A percentile compares a stretch with the other conserved stretches of the same genome.
Conservation (phyloP, 2,797 vertebrate genomes). For the Melanotaenia trifasciata region DNA sequence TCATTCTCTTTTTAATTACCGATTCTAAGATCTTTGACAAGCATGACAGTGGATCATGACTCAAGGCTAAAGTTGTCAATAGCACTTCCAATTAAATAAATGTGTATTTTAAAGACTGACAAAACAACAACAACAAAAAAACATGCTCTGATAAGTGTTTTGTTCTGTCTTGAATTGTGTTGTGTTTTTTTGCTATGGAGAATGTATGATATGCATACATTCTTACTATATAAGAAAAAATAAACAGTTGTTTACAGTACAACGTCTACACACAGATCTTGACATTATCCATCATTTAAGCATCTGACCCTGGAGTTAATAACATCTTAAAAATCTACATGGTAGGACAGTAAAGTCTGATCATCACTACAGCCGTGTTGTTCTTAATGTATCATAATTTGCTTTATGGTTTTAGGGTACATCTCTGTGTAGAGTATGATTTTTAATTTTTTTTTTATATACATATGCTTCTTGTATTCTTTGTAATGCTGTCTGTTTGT, state of each 20-base stretch:
- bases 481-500: constrained; percentile 31
- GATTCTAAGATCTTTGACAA: neutral
- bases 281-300: no score
- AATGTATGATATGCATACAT: no score
- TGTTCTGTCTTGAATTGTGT: no score
- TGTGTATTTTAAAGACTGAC: neutral
- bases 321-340: constrained; percentile 51
- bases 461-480: constrained; percentile 6
- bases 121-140: neutral
- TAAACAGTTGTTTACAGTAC: no score
- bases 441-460: constrained; percentile 9
- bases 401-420: constrained; percentile 6
- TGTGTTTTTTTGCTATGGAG: no score
- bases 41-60: neutral
- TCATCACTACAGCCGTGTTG: constrained; percentile 14
- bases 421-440: neutral
- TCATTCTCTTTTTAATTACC: neutral
- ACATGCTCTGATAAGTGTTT: no score
- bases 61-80: neutral
- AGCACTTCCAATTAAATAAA: neutral
- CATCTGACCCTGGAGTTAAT: neutral
- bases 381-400: constrained; percentile 24
- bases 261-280: no score
- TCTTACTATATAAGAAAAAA: no score
- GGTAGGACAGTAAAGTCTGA: constrained; percentile 34